A percentile compares a stretch with the other conserved stretches of the same genome.
Evolutionary conservation across 2,113 vertebrate species (phyloP).

Genomic region (Xerus inauris): DNA sequence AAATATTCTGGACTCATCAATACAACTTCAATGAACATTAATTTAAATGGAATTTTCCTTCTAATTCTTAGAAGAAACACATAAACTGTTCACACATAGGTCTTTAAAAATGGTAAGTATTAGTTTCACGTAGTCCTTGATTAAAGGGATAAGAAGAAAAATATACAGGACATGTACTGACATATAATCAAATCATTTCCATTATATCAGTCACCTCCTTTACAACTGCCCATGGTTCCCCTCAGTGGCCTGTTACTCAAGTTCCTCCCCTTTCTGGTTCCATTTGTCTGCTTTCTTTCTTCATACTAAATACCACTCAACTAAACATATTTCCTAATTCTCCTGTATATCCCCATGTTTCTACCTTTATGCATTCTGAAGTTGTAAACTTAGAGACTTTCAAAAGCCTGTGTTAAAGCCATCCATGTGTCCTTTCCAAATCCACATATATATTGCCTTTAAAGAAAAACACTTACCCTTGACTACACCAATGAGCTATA

Average conservation of each 20-base stretch:
- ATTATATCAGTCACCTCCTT: neutral
- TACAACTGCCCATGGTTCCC: constrained; percentile 4
- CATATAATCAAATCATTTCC: neutral
- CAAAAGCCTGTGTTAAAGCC: neutral
- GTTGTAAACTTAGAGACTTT: constrained; percentile 35
- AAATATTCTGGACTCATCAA: constrained; percentile 1
- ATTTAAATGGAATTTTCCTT: constrained; percentile 13
- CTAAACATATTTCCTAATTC: neutral
- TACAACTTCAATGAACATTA: neutral
- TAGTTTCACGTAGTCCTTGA: neutral
- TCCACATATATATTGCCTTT: neutral
- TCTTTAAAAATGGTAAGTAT: neutral
- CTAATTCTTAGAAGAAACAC: neutral
- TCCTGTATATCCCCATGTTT: neutral
- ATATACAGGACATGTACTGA: neutral
- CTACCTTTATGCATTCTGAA: neutral
- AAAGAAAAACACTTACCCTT: constrained; percentile 19
- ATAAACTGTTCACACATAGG: neutral
- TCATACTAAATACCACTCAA: neutral
- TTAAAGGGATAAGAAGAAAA: neutral
- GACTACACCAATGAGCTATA: constrained; percentile 17
- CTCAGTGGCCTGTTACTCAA: neutral
- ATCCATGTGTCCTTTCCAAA: neutral
- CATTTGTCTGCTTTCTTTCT: constrained; percentile 33
- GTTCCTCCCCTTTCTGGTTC: neutral